A percentile compares a stretch with the other conserved stretches of the same genome.
These are phyloP conservation scores for Tetramorium alpestre DNA, from an alignment of 1,140 invertebrate species.

Conservation along the genomic window DNA sequence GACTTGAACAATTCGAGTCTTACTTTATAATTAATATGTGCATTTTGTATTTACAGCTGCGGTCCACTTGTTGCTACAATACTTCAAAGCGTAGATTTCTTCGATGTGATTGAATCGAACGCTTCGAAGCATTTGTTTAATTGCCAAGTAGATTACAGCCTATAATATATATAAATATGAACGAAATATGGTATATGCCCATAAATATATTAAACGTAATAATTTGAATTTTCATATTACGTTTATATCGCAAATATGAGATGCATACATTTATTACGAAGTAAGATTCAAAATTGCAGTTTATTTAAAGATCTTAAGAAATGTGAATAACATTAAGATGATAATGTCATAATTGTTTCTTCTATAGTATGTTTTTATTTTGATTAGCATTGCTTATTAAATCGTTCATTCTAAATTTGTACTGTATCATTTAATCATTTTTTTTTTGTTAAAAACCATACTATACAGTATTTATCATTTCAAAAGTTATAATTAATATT, in stretches of 20 bases:
- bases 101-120: too few relatives aligned
- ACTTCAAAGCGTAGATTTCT: too few relatives aligned
- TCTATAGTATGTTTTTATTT: background rate
- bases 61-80: too few relatives aligned
- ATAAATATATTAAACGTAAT: background rate
- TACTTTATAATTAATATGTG: constrained; percentile 20
- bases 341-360: background rate
- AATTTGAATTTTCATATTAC: background rate
- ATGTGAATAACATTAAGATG: constrained; percentile 17
- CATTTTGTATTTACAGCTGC: background rate
- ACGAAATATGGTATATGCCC: background rate
- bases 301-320: background rate
- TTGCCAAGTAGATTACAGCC: too few relatives aligned
- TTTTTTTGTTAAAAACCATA: background rate
- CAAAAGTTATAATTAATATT: background rate
- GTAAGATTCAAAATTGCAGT: constrained; percentile 2
- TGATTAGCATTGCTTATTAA: background rate
- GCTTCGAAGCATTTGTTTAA: too few relatives aligned
- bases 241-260: background rate
- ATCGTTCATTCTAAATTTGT: constrained; percentile 4
- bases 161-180: background rate
- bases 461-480: constrained; percentile 34
- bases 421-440: background rate
- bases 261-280: background rate
- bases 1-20: background rate